Conservation (phyloP, 1,140 invertebrate species). For the Calliphora vicina region DNA sequence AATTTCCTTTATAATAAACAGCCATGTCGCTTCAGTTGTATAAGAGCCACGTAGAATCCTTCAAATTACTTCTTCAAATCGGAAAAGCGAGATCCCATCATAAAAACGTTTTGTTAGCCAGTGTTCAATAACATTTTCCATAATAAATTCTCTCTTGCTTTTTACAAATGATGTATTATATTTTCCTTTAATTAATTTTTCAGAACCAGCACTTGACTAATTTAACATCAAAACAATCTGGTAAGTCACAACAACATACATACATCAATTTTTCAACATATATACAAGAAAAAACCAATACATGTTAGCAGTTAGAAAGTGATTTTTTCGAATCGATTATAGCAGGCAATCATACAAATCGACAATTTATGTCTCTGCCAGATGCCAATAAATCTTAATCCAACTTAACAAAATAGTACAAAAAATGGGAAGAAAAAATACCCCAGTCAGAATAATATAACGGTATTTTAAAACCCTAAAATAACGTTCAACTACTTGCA, state of each 20-base stretch:
- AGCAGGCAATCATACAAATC: conserved; percentile 34
- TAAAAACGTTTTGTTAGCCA: too few relatives aligned
- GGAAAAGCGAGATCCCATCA: too few relatives aligned
- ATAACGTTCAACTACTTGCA: not conserved
- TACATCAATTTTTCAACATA: too few relatives aligned
- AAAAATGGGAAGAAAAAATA: not conserved
- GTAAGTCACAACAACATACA: not conserved
- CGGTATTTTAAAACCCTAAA: not conserved
- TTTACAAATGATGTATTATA: too few relatives aligned
- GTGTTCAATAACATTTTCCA: too few relatives aligned
- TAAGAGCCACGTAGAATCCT: too few relatives aligned
- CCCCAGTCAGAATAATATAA: not conserved
- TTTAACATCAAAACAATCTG: not conserved
- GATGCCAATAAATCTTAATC: conserved; percentile 35
- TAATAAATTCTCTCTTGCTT: too few relatives aligned
- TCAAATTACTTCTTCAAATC: too few relatives aligned
- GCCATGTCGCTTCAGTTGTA: too few relatives aligned
- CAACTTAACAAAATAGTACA: not conserved
- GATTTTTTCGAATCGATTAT: conserved; percentile 36
- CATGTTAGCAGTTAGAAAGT: not conserved
- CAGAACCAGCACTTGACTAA: not conserved
- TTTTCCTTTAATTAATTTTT: not conserved
- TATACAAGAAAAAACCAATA: too few relatives aligned
- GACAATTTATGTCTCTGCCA: conserved; percentile 36
- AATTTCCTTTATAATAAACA: too few relatives aligned